Conservation (phyloP, 2,888 invertebrate species). For the Eilema griseolum region DNA sequence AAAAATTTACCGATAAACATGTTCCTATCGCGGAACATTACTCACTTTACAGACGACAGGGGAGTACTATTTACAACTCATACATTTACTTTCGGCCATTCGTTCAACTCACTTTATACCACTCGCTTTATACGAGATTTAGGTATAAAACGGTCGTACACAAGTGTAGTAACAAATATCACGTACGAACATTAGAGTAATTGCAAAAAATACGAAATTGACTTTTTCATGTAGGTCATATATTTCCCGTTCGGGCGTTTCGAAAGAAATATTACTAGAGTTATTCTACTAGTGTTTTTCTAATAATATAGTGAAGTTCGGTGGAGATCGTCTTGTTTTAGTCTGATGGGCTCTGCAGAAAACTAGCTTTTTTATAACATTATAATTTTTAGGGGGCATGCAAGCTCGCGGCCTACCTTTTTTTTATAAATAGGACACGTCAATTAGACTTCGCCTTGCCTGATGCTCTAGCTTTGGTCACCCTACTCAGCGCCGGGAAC, state of each 20-base stretch:
- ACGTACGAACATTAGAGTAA: not conserved
- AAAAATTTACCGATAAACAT: too few relatives aligned
- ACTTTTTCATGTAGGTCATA: not conserved
- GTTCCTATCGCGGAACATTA: too few relatives aligned
- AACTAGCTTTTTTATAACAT: too few relatives aligned
- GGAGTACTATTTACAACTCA: not conserved
- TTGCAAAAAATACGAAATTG: conserved; percentile 1
- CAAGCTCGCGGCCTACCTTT: too few relatives aligned
- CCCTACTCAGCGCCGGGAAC: too few relatives aligned
- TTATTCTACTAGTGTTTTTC: not conserved
- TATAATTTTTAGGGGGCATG: too few relatives aligned
- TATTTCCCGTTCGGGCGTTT: not conserved
- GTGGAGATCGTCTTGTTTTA: too few relatives aligned
- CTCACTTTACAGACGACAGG: not conserved
- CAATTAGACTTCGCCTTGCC: too few relatives aligned
- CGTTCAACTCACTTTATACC: not conserved
- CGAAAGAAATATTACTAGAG: not conserved
- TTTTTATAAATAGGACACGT: too few relatives aligned
- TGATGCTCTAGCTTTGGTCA: too few relatives aligned
- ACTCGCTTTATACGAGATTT: not conserved
- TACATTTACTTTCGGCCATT: conserved; percentile 4
- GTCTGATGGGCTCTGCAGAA: too few relatives aligned
- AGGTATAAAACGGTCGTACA: not conserved
- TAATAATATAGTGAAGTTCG: not conserved
- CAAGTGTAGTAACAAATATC: conserved; percentile 1